Percentiles rank a stretch among this genome's conserved stretches.
Conservation (phyloP, 2,888 invertebrate genomes). For the Strigamia transsilvanica region DNA sequence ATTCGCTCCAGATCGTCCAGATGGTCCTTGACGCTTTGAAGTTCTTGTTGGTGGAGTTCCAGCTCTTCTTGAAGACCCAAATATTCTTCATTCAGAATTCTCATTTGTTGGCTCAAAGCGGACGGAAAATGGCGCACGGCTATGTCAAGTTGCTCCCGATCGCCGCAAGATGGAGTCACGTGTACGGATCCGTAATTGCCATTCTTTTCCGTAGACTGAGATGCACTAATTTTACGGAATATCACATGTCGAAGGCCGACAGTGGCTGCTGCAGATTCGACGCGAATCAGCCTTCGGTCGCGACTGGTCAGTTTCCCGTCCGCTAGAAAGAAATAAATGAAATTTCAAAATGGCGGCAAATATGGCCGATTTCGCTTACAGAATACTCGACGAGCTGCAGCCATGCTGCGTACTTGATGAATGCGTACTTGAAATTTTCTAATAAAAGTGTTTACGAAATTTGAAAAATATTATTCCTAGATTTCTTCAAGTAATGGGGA, state of each 20-base stretch:
- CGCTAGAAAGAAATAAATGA: background rate
- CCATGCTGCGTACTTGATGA: background rate
- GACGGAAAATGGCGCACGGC: background rate
- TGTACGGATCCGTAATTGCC: background rate
- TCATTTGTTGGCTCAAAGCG: background rate
- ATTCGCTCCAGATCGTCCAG: background rate
- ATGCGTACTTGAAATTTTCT: background rate
- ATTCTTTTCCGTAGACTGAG: slow-evolving; percentile 8
- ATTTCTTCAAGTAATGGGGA: too few species aligned
- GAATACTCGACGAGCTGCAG: background rate
- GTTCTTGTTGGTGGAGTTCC: background rate
- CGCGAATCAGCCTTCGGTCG: background rate
- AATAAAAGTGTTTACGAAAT: background rate
- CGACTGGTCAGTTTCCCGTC: background rate
- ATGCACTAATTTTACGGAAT: background rate
- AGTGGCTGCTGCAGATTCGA: background rate
- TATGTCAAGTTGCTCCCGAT: background rate
- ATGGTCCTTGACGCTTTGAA: slow-evolving; percentile 11
- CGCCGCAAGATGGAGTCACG: background rate
- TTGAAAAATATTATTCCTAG: too few species aligned
- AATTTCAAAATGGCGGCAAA: too few species aligned
- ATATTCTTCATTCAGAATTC: slow-evolving; percentile 1
- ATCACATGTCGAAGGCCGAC: background rate
- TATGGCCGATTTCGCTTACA: background rate
- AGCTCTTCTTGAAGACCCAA: background rate